Evolutionary conservation across 2,113 vertebrate species (phyloP).

Genomic region (Cyprinus carpio): DNA sequence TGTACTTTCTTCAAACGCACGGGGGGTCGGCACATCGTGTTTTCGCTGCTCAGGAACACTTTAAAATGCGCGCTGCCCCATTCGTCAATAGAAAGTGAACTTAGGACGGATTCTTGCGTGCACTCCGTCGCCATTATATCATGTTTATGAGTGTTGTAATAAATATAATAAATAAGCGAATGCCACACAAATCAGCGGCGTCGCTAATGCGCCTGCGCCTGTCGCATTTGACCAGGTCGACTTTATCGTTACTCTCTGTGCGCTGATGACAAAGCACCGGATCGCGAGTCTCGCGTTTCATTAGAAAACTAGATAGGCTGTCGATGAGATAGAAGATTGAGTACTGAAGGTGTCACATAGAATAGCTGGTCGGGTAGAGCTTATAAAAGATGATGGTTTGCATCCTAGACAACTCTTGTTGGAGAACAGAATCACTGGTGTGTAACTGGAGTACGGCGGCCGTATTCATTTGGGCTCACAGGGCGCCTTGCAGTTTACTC

Average conservation of each 20-base stretch:
- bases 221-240: not conserved
- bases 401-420: conserved; percentile 47
- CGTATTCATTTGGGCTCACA: conserved; percentile 55
- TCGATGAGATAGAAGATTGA: not conserved
- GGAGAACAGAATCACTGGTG: not conserved
- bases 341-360: conserved; percentile 55
- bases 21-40: conserved; percentile 54
- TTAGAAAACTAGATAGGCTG: not conserved
- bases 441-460: conserved; percentile 24
- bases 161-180: not conserved
- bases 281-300: conserved; percentile 50
- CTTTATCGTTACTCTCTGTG: conserved; percentile 3
- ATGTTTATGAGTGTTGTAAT: not conserved
- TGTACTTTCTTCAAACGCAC: conserved; percentile 73
- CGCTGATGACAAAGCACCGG: conserved; percentile 64
- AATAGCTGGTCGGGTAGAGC: conserved; percentile 64
- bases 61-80: conserved; percentile 84
- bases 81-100: conserved; percentile 80
- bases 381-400: conserved; percentile 41
- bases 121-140: conserved; percentile 67
- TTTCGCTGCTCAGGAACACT: conserved; percentile 64
- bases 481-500: not conserved
- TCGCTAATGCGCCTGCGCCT: no score
- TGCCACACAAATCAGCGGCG: not conserved
- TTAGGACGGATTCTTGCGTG: conserved; percentile 75